These are phyloP conservation scores for Pipistrellus kuhlii DNA, from an alignment of 2,797 vertebrate genomes.

Conservation along the genomic window DNA sequence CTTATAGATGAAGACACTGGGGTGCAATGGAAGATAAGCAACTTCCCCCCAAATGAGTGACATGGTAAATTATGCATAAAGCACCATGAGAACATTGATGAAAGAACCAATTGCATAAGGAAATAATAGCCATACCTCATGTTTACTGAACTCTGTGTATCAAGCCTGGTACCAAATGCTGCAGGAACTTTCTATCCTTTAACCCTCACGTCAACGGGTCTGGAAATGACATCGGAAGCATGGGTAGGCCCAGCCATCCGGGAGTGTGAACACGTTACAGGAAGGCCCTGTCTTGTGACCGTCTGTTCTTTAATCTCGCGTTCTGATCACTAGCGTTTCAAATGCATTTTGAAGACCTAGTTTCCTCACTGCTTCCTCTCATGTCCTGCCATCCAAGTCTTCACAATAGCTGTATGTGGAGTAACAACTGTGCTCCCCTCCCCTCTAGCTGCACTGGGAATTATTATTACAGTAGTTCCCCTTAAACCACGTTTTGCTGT, in stretches of 20 bases:
- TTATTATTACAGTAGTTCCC: neutral
- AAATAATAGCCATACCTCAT: neutral
- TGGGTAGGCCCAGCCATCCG: fast-evolving
- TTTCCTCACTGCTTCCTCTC: neutral
- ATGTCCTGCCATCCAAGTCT: fast-evolving
- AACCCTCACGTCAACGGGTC: neutral
- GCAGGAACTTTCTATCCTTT: neutral
- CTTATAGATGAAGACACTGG: neutral
- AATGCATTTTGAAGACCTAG: neutral
- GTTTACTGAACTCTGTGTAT: neutral
- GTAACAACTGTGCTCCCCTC: fast-evolving
- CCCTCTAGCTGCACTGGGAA: neutral
- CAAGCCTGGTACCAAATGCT: neutral
- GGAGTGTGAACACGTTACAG: neutral
- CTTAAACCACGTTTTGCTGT: neutral
- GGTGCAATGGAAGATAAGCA: too few relatives aligned
- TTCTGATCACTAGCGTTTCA: neutral
- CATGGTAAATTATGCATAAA: neutral
- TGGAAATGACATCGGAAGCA: neutral
- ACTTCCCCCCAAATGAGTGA: neutral
- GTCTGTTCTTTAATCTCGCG: neutral
- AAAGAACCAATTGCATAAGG: neutral
- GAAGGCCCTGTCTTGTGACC: neutral
- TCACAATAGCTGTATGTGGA: fast-evolving
- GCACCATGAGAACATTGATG: neutral